Evolutionary conservation across 2,113 vertebrate species (phyloP).

Genomic region (Pterocles burchelli): DNA sequence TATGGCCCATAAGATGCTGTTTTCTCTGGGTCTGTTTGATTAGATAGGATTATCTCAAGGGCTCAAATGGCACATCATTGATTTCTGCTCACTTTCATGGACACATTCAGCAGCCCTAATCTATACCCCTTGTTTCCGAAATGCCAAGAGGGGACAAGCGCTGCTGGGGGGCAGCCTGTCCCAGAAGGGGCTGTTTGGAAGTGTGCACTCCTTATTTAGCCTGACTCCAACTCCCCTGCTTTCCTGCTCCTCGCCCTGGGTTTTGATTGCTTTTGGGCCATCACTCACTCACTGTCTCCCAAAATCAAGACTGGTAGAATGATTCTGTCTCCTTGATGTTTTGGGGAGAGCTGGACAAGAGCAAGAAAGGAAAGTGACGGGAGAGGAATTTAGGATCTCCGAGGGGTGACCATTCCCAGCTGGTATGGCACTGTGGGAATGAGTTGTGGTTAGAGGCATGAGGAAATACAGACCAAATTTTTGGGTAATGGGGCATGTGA

Average conservation of each 20-base stretch:
- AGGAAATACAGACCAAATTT: neutral
- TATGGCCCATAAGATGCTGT: conserved; percentile 48
- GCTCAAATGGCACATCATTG: conserved; percentile 19
- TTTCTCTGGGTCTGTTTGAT: conserved; percentile 57
- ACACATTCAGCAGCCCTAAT: neutral
- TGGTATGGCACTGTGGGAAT: neutral
- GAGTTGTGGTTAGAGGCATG: neutral
- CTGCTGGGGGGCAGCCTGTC: neutral
- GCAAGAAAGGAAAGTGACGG: neutral
- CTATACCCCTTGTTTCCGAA: neutral
- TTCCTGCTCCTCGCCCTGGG: neutral
- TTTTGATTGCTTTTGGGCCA: neutral
- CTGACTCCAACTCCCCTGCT: neutral
- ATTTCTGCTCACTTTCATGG: conserved; percentile 32
- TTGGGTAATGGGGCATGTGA: neutral
- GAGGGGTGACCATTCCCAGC: neutral
- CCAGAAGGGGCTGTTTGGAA: neutral
- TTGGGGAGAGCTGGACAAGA: neutral
- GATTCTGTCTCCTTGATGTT: conserved; percentile 17
- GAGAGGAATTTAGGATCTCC: neutral
- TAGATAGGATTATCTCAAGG: conserved; percentile 63
- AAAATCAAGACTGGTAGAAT: neutral
- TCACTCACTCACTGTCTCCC: neutral
- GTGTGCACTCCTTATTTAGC: neutral
- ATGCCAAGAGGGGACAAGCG: neutral